Conservation (phyloP, 2,888 invertebrate genomes). For the Hyposoter didymator region DNA sequence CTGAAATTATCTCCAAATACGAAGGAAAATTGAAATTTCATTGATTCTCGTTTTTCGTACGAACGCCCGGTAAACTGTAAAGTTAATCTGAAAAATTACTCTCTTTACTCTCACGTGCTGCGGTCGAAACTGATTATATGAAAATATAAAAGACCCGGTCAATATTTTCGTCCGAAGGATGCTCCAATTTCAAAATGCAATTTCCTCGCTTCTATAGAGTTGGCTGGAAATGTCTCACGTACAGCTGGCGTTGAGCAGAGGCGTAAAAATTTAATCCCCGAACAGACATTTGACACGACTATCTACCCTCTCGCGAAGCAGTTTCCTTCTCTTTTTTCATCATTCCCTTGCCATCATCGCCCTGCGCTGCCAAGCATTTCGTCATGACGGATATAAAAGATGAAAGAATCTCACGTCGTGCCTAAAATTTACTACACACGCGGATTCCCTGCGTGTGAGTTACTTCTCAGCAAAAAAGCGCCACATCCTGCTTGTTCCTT, state of each 20-base stretch:
- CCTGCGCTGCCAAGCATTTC: constrained; percentile 43
- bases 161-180: not conserved
- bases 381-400: constrained; percentile 64
- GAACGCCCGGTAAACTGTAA: not conserved
- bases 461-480: constrained; percentile 24
- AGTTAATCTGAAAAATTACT: not conserved
- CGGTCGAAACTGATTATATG: not conserved
- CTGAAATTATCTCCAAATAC: constrained; percentile 2
- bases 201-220: not conserved
- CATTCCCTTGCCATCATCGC: constrained; percentile 41
- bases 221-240: not conserved
- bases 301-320: constrained; percentile 6
- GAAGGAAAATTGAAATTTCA: constrained; percentile 1
- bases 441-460: constrained; percentile 41
- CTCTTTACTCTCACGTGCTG: not conserved
- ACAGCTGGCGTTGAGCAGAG: not conserved
- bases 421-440: constrained; percentile 45
- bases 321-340: constrained; percentile 19
- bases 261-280: constrained; percentile 27
- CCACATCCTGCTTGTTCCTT: constrained; percentile 5
- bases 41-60: not conserved
- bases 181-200: not conserved
- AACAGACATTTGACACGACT: constrained; percentile 7
- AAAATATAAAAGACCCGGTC: not conserved
- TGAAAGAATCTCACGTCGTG: constrained; percentile 56